Conservation (phyloP, 1,140 invertebrate species). For the Drosophila asahinai region DNA sequence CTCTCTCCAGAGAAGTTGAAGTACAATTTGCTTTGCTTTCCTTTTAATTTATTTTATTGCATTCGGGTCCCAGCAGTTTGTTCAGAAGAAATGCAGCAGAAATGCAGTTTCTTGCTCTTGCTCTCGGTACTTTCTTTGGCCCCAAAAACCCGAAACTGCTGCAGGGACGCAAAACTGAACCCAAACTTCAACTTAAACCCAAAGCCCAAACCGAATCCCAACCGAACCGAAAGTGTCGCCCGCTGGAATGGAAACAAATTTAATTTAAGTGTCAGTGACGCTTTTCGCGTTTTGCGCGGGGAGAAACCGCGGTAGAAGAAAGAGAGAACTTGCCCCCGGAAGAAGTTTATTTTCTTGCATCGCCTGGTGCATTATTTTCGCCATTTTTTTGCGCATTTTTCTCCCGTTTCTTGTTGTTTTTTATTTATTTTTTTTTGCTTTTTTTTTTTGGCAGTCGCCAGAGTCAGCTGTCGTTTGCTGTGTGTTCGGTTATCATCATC, state of each 20-base stretch:
- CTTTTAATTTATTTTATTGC: slow-evolving; percentile 76
- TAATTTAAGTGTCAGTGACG: slow-evolving; percentile 80
- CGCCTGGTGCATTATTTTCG: slow-evolving; percentile 33
- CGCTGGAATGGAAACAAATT: slow-evolving; percentile 75
- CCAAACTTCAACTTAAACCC: not conserved
- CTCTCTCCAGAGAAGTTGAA: slow-evolving; percentile 18
- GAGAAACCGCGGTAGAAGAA: not conserved
- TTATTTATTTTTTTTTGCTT: not conserved
- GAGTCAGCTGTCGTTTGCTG: slow-evolving; percentile 50
- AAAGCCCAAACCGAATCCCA: slow-evolving; percentile 17
- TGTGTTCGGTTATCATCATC: slow-evolving; percentile 59
- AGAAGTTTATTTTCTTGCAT: slow-evolving; percentile 46
- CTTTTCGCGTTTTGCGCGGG: slow-evolving; percentile 45
- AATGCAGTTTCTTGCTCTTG: not conserved
- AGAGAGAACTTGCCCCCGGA: slow-evolving; percentile 21
- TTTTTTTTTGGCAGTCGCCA: slow-evolving; percentile 24
- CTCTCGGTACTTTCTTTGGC: slow-evolving; percentile 47
- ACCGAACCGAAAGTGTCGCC: slow-evolving; percentile 64
- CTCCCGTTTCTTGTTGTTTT: not conserved
- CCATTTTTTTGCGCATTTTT: slow-evolving; percentile 7
- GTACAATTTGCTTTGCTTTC: slow-evolving; percentile 73
- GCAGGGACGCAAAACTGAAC: not conserved
- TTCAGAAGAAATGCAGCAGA: not conserved
- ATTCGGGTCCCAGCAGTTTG: not conserved
- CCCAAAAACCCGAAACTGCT: slow-evolving; percentile 19